Base-by-base conservation (phyloP, 2,113 vertebrate genomes). In the Mesoclemmys tuberculata region DNA sequence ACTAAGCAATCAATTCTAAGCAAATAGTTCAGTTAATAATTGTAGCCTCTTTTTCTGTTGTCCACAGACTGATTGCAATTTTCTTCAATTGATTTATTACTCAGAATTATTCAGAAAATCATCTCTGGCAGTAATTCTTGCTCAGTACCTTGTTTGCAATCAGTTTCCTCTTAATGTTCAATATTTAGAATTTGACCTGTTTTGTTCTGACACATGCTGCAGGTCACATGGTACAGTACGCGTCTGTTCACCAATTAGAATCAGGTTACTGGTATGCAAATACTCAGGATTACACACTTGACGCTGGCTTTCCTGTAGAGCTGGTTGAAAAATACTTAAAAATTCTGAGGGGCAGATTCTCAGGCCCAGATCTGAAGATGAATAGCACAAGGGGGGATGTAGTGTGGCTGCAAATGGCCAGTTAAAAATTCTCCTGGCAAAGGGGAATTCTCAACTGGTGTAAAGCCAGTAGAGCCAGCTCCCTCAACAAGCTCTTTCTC, bases 1-100 rank as follows among this genome's bases (percentile, higher is more conserved):
- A 85, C 85, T 93, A 96, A 95, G 27, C 46, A 94, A 93, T 35
- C n/a, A 19, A 71, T 85, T 54, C 56, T 93, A 93, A 90, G 44
- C 81, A 91, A 92, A 95, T 88, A 74, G 35, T 49, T 90, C 54
- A 77, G 26, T 68, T 80, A 75, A 44, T 58, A 85, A 90, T 89
- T 35, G 38, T n/a, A 90, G 31, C 41, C 22, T 71, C 29, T 86
- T 87, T 77, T 74, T 87, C n/a, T 90, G 84, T 75, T 95, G 90
- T 68, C 74, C 80, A 85, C 54, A 61, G 75, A 41, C 38, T 94
- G 61, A 71, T 19, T 52, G 64, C 78, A 90, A 97, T 94, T 88
- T 64, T 93, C 54, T 61, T 77, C n/a, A n/a, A 44, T 83, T 8
- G 80, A n/a, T 78, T 91, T 86, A 6, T 27, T 81, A 35, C 80